These are phyloP conservation scores for Ochlodes sylvanus DNA, from an alignment of 2,888 invertebrate species.

Conservation along the genomic window DNA sequence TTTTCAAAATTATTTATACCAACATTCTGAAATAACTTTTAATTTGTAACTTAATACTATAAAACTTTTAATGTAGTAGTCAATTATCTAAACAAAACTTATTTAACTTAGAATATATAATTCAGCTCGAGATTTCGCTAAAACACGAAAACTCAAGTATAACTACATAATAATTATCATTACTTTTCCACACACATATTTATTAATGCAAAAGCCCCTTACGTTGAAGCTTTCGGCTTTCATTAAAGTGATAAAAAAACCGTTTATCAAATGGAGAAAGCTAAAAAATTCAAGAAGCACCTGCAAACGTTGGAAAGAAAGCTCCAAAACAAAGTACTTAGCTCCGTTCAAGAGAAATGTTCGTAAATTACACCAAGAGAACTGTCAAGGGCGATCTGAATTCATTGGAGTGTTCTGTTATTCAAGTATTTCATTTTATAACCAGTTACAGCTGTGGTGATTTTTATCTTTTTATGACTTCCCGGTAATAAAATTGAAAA, in stretches of 20 bases:
- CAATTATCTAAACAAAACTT: too few species aligned
- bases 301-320: conserved; percentile 15
- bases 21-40: too few species aligned
- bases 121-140: too few species aligned
- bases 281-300: conserved; percentile 30
- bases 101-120: too few species aligned
- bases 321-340: conserved; percentile 35
- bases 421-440: background rate
- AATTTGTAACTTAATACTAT: too few species aligned
- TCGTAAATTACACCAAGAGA: conserved; percentile 24
- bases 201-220: background rate
- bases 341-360: conserved; percentile 28
- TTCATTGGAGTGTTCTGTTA: conserved; percentile 24
- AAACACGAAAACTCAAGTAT: too few species aligned
- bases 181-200: background rate
- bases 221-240: background rate
- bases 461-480: too few species aligned
- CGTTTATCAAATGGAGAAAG: conserved; percentile 23
- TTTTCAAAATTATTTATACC: too few species aligned
- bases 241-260: conserved; percentile 15
- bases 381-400: conserved; percentile 7
- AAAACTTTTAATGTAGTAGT: too few species aligned
- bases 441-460: too few species aligned
- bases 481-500: too few species aligned
- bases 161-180: too few species aligned